phyloP scores from a whole-genome alignment of 1,140 invertebrate species.

The Drosophila ananassae region DNA sequence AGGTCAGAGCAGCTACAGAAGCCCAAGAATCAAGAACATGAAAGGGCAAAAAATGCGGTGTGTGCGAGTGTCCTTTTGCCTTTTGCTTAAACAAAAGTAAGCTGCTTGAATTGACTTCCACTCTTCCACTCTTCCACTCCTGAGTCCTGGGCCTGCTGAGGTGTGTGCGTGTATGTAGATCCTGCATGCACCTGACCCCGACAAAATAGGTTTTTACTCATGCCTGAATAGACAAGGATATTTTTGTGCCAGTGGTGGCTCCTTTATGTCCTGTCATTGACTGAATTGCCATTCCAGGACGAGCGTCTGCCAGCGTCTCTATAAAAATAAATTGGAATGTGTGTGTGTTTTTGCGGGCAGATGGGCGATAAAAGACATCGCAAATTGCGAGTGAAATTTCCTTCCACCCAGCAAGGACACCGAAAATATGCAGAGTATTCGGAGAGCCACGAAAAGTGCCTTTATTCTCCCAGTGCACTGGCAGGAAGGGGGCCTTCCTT shows the following conservation, averaged over 20 bases:
- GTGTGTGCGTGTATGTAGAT: background rate
- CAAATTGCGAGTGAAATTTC: conserved; percentile 53
- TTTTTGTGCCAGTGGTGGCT: conserved; percentile 17
- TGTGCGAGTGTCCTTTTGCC: conserved; percentile 15
- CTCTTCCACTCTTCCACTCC: conserved; percentile 47
- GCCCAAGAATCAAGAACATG: conserved; percentile 5
- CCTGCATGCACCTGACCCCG: conserved; percentile 60
- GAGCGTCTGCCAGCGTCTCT: conserved; percentile 5
- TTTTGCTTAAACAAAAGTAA: conserved; percentile 71
- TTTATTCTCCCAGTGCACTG: background rate
- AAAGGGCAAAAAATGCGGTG: background rate
- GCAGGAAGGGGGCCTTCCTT: background rate
- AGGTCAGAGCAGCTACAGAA: conserved; percentile 35
- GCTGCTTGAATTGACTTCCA: conserved; percentile 72
- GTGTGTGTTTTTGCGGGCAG: conserved; percentile 26
- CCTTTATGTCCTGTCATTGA: conserved; percentile 71
- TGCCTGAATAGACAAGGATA: conserved; percentile 71
- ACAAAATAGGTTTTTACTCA: conserved; percentile 62
- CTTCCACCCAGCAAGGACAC: background rate
- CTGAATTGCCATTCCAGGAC: conserved; percentile 65
- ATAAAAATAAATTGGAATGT: conserved; percentile 5
- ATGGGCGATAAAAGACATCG: conserved; percentile 44
- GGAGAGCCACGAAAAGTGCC: too few relatives aligned
- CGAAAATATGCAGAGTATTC: too few relatives aligned
- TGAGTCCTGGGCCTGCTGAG: conserved; percentile 8